Conservation (phyloP, 2,888 invertebrate genomes). For the Automeris io region DNA sequence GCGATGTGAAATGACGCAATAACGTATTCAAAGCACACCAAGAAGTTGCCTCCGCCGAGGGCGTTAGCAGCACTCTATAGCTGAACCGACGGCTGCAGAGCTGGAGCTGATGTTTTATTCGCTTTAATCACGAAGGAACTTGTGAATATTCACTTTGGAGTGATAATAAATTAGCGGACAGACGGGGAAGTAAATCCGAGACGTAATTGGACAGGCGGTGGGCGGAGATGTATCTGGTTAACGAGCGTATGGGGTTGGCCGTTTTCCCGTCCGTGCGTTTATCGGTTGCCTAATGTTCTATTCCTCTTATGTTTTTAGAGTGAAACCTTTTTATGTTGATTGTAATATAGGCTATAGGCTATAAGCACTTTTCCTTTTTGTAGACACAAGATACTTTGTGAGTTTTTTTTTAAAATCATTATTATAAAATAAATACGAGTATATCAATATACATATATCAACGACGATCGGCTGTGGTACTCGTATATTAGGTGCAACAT, state of each 20-base stretch:
- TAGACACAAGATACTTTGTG: no score
- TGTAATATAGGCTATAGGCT: not conserved
- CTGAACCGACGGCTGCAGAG: conserved; percentile 14
- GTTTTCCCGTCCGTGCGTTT: not conserved
- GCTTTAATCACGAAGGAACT: conserved; percentile 33
- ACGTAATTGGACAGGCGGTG: conserved; percentile 32
- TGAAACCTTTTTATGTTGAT: not conserved
- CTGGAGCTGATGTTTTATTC: conserved; percentile 38
- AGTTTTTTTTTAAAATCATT: no score
- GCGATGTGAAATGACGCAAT: conserved; percentile 14
- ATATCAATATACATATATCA: no score
- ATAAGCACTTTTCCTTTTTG: no score
- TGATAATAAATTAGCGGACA: conserved; percentile 41
- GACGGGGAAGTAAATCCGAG: conserved; percentile 32
- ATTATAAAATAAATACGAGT: no score
- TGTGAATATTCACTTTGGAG: conserved; percentile 42
- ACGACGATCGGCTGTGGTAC: no score
- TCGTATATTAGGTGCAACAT: no score
- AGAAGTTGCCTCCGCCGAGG: conserved; percentile 23
- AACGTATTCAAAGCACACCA: conserved; percentile 29
- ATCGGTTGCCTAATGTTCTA: not conserved
- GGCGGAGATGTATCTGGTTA: conserved; percentile 23
- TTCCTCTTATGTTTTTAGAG: not conserved
- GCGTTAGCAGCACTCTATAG: conserved; percentile 30
- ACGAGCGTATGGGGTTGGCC: conserved; percentile 17